phyloP scores from a whole-genome alignment of 2,797 vertebrate genomes.

The Knipowitschia caucasica region DNA sequence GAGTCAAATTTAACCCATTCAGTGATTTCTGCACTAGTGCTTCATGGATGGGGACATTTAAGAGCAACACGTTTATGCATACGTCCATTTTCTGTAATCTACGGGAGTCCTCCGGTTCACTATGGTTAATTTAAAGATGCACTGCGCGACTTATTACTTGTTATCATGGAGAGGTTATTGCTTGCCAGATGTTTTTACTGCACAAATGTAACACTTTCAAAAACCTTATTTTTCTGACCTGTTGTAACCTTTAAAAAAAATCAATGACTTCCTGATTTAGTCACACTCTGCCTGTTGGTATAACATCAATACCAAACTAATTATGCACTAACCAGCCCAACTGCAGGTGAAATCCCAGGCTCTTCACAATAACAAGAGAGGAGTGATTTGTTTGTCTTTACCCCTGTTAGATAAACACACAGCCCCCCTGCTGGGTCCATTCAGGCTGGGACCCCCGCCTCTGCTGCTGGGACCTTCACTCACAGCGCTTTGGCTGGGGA shows the following conservation, averaged over 20 bases:
- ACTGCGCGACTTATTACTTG: too few species aligned
- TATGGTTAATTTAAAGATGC: too few species aligned
- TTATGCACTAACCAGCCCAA: constrained; percentile 49
- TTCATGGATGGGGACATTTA: constrained; percentile 39
- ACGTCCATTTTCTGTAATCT: background rate
- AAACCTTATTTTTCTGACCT: too few species aligned
- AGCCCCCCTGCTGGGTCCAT: constrained; percentile 61
- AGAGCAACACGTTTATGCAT: background rate
- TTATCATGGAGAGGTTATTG: too few species aligned
- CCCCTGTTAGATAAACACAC: constrained; percentile 65
- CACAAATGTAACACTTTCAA: too few species aligned
- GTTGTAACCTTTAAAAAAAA: background rate
- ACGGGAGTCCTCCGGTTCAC: too few species aligned
- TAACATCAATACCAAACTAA: constrained; percentile 39
- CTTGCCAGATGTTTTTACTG: too few species aligned
- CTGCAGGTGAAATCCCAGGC: constrained; percentile 64
- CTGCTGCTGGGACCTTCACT: constrained; percentile 55
- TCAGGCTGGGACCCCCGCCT: constrained; percentile 63
- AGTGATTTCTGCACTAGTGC: constrained; percentile 28
- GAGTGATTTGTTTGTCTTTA: constrained; percentile 72
- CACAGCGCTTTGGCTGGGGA: constrained; percentile 61
- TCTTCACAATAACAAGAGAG: constrained; percentile 52
- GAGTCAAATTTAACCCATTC: constrained; percentile 81
- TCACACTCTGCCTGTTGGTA: constrained; percentile 1
- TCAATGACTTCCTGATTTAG: background rate